Percentiles rank a stretch among this genome's conserved stretches.
These are phyloP conservation scores for Crocodylus rhombifer DNA, from an alignment of 2,797 vertebrate species.

Conservation along the genomic window DNA sequence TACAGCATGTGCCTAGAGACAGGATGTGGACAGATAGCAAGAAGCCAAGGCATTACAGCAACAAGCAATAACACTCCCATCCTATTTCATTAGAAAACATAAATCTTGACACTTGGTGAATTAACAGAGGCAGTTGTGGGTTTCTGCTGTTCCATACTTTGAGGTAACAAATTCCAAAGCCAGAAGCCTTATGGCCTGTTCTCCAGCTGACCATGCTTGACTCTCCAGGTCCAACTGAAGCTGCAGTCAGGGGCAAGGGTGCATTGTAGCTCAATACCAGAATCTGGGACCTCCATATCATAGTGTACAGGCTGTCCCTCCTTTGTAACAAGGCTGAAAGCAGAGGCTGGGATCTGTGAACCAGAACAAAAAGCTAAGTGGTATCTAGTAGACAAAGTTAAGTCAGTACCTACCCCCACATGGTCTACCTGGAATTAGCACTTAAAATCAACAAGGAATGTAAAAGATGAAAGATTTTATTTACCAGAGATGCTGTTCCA, in stretches of 20 bases:
- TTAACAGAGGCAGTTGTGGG: slow-evolving; percentile 28
- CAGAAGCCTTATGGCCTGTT: slow-evolving; percentile 71
- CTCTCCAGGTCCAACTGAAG: slow-evolving; percentile 90
- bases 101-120: neutral
- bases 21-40: slow-evolving; percentile 11
- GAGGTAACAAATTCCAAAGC: slow-evolving; percentile 6
- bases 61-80: neutral
- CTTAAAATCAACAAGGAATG: neutral
- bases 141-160: slow-evolving; percentile 43
- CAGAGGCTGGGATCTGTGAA: slow-evolving; percentile 89
- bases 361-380: slow-evolving; percentile 24
- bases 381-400: neutral
- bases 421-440: neutral
- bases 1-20: slow-evolving; percentile 38
- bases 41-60: slow-evolving; percentile 10
- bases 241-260: slow-evolving; percentile 89
- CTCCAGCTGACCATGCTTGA: slow-evolving; percentile 91
- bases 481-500: neutral
- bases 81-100: slow-evolving; percentile 36
- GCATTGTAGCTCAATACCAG: slow-evolving; percentile 90
- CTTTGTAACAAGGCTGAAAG: slow-evolving; percentile 92
- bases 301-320: slow-evolving; percentile 87
- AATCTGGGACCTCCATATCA: slow-evolving; percentile 90
- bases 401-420: neutral
- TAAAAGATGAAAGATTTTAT: neutral